Conservation (phyloP, 2,888 invertebrate genomes). For the Nowickia ferox region DNA sequence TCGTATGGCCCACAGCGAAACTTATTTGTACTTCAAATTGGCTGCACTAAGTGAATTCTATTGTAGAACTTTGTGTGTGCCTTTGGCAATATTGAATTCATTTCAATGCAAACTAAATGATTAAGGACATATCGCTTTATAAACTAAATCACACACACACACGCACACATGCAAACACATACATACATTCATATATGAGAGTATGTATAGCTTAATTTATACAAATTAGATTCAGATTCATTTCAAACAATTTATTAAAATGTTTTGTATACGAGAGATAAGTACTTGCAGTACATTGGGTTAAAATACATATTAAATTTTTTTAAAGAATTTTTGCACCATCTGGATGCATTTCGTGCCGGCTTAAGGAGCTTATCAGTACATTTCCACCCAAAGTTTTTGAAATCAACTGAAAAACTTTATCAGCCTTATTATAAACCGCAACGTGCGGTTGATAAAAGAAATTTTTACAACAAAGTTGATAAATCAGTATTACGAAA, state of each 20-base stretch:
- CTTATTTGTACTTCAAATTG: conserved; percentile 7
- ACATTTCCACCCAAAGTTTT: too few relatives aligned
- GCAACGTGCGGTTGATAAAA: too few relatives aligned
- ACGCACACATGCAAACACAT: too few relatives aligned
- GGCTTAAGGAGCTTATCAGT: too few relatives aligned
- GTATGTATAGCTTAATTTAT: not conserved
- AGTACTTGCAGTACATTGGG: not conserved
- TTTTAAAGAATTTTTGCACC: too few relatives aligned
- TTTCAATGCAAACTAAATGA: conserved; percentile 19
- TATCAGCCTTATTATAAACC: too few relatives aligned
- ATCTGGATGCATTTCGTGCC: too few relatives aligned
- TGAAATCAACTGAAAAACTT: too few relatives aligned
- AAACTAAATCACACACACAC: conserved; percentile 11
- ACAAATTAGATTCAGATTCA: conserved; percentile 18
- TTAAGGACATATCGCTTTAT: conserved; percentile 10
- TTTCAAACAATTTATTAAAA: not conserved
- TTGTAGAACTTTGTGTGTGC: conserved; percentile 1
- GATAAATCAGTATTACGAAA: too few relatives aligned
- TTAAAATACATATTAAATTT: not conserved
- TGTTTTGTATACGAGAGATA: too few relatives aligned
- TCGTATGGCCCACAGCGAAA: not conserved
- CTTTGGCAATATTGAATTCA: conserved; percentile 14
- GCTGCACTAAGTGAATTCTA: not conserved
- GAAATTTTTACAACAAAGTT: too few relatives aligned
- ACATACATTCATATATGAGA: too few relatives aligned